These are phyloP conservation scores for Xanthorhoe spadicearia DNA, from an alignment of 2,888 invertebrate species.

Conservation along the genomic window DNA sequence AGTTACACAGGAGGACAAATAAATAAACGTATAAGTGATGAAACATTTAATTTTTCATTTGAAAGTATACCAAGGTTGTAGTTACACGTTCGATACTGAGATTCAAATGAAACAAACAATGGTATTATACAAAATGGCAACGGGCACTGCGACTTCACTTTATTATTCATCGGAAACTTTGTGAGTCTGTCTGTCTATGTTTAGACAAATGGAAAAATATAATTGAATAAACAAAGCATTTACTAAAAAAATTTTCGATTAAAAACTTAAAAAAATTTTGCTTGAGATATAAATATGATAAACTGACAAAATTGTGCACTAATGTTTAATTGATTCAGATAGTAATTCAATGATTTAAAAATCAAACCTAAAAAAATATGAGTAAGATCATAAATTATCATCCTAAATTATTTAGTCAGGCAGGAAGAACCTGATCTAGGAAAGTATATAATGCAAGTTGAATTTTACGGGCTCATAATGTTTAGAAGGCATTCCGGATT, in stretches of 20 bases:
- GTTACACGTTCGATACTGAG: constrained; percentile 81
- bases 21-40: constrained; percentile 68
- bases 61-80: constrained; percentile 83
- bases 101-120: constrained; percentile 83
- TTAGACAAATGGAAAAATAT: neutral
- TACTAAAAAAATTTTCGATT: too few relatives aligned
- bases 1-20: constrained; percentile 39
- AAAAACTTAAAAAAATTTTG: too few relatives aligned
- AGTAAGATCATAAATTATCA: too few relatives aligned
- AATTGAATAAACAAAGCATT: too few relatives aligned
- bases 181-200: neutral
- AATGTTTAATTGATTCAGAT: too few relatives aligned
- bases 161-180: neutral
- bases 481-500: neutral
- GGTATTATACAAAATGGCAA: constrained; percentile 76
- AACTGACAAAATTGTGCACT: too few relatives aligned
- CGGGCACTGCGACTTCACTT: constrained; percentile 35
- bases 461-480: neutral
- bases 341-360: too few relatives aligned
- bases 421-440: neutral
- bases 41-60: constrained; percentile 84
- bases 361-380: too few relatives aligned
- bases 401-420: too few relatives aligned
- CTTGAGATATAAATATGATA: too few relatives aligned
- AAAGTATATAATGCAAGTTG: neutral